A percentile compares a stretch with the other conserved stretches of the same genome.
These are phyloP conservation scores for Dysdera silvatica DNA, from an alignment of 1,140 invertebrate genomes.

Conservation along the genomic window DNA sequence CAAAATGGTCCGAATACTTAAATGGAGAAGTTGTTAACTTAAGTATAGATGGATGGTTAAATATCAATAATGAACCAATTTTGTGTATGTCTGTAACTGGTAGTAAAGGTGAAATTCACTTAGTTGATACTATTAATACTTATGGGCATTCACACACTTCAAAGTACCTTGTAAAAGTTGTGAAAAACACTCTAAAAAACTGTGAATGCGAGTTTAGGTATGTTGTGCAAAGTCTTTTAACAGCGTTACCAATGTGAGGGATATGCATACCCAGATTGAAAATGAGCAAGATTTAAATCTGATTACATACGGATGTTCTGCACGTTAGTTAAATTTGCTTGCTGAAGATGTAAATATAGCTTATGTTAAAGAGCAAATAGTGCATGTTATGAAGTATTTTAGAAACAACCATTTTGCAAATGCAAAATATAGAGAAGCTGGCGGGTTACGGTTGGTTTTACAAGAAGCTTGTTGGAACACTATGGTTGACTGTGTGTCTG, in stretches of 20 bases:
- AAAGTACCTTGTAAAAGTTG: not conserved
- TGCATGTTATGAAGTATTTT: constrained; percentile 1
- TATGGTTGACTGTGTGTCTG: not conserved
- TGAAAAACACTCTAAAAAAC: not conserved
- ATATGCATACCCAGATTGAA: not conserved
- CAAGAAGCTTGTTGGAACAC: too few species aligned
- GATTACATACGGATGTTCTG: not conserved
- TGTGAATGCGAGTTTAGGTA: not conserved
- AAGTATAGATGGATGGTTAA: constrained; percentile 2
- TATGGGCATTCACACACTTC: not conserved
- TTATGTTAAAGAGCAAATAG: not conserved
- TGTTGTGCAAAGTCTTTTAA: too few species aligned
- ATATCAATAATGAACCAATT: not conserved
- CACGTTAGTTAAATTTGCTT: not conserved
- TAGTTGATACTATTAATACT: not conserved
- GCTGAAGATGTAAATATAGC: not conserved
- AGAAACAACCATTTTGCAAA: not conserved
- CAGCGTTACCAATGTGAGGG: too few species aligned
- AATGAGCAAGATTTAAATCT: not conserved
- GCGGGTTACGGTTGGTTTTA: not conserved
- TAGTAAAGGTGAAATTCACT: too few species aligned
- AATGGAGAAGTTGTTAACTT: not conserved
- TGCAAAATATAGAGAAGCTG: not conserved
- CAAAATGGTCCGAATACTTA: not conserved
- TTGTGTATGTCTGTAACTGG: not conserved